These are phyloP conservation scores for Dromas ardeola DNA, from an alignment of 2,113 vertebrate genomes.

Conservation along the genomic window DNA sequence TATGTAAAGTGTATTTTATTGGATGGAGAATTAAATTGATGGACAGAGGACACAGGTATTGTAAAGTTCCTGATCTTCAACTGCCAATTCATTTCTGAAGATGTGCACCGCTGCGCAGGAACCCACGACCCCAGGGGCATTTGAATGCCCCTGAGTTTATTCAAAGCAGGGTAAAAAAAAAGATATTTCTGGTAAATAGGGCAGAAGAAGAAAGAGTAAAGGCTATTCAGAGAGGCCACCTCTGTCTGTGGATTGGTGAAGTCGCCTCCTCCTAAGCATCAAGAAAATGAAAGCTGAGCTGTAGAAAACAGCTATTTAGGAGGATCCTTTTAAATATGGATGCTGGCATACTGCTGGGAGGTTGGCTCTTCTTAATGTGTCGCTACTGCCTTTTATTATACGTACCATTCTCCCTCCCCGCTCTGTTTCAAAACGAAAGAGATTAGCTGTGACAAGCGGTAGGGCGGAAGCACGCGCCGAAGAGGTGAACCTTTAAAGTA, in stretches of 20 bases:
- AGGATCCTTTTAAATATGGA: not conserved
- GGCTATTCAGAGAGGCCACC: not conserved
- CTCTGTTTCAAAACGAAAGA: not conserved
- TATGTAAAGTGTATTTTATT: not conserved
- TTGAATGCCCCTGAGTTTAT: not conserved
- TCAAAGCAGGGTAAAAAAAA: not conserved
- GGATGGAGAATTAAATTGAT: not conserved
- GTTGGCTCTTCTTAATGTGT: not conserved
- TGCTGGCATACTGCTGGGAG: not conserved
- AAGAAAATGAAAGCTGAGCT: not conserved
- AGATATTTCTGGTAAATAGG: not conserved
- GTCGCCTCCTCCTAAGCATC: not conserved
- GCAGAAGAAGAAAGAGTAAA: not conserved
- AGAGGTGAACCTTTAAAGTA: not conserved
- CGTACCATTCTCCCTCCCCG: not conserved
- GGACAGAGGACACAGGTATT: not conserved
- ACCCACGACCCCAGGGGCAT: not conserved
- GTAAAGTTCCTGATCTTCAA: not conserved
- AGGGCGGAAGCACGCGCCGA: fast-evolving
- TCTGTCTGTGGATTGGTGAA: not conserved
- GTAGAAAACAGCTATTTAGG: not conserved
- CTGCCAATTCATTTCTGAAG: not conserved
- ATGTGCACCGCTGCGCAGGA: not conserved
- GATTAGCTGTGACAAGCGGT: not conserved
- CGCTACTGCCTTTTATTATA: not conserved